phyloP scores from a whole-genome alignment of 92 coral and sea anemone genomes.

The Hydrozoanthus gracilis region DNA sequence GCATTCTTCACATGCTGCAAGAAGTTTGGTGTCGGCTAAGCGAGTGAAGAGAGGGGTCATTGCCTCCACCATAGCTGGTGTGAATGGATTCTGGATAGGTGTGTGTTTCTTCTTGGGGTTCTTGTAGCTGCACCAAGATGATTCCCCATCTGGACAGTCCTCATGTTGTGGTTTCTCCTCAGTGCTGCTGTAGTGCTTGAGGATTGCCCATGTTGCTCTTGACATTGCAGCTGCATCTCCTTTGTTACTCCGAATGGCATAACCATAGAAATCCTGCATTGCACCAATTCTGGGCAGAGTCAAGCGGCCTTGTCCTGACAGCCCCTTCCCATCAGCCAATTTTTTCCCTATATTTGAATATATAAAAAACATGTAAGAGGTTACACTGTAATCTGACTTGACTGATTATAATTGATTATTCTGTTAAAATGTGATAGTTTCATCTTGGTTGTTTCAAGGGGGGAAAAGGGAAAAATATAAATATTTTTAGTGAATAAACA shows the following conservation, averaged over 20 bases:
- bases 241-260: not conserved
- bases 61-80: slow-evolving; percentile 51
- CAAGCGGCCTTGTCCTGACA: too few relatives aligned
- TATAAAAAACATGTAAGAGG: too few relatives aligned
- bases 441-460: too few relatives aligned
- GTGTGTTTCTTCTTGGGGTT: slow-evolving; percentile 9
- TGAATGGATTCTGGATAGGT: slow-evolving; percentile 56
- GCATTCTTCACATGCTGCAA: slow-evolving; percentile 61
- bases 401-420: too few relatives aligned
- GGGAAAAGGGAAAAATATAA: too few relatives aligned
- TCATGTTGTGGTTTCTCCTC: slow-evolving; percentile 48
- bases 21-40: slow-evolving; percentile 50
- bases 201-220: slow-evolving; percentile 36
- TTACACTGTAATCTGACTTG: too few relatives aligned
- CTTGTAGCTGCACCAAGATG: slow-evolving; percentile 9
- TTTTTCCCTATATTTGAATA: too few relatives aligned
- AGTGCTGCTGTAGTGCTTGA: slow-evolving; percentile 58
- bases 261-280: slow-evolving; percentile 54
- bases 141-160: slow-evolving; percentile 38
- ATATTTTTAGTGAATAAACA: too few relatives aligned
- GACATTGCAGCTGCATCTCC: slow-evolving; percentile 50
- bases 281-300: not conserved
- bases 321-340: too few relatives aligned
- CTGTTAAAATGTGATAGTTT: too few relatives aligned
- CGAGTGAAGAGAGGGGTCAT: slow-evolving; percentile 51